phyloP scores from a whole-genome alignment of 2,888 invertebrate genomes.

The Coenonympha glycerion region DNA sequence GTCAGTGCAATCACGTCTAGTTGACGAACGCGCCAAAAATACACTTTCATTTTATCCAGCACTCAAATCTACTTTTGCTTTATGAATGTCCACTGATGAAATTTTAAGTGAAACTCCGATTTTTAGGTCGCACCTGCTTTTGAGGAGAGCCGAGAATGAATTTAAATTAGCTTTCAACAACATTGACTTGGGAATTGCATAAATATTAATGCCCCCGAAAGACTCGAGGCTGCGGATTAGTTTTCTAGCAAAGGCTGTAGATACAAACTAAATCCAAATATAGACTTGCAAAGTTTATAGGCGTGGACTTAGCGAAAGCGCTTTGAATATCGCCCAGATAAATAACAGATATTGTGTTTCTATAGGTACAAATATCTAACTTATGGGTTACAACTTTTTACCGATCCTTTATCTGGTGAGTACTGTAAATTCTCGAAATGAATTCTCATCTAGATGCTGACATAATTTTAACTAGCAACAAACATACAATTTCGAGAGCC shows the following conservation, averaged over 20 bases:
- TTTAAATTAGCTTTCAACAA: slow-evolving; percentile 66
- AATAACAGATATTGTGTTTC: background rate
- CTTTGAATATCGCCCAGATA: background rate
- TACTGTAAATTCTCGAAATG: too few relatives aligned
- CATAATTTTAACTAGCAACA: too few relatives aligned
- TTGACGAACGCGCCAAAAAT: slow-evolving; percentile 13
- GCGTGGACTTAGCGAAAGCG: background rate
- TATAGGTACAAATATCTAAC: too few relatives aligned
- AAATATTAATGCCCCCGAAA: slow-evolving; percentile 62
- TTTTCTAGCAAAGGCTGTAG: slow-evolving; percentile 11
- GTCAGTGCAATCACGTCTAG: slow-evolving; percentile 20
- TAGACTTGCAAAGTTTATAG: background rate
- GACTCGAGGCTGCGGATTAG: slow-evolving; percentile 58
- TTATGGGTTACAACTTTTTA: too few relatives aligned
- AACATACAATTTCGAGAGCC: too few relatives aligned
- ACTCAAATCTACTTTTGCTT: slow-evolving; percentile 31
- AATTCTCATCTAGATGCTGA: too few relatives aligned
- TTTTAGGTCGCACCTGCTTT: slow-evolving; percentile 53
- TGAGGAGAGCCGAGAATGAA: slow-evolving; percentile 61
- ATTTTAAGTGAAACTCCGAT: slow-evolving; percentile 55
- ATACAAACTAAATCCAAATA: background rate
- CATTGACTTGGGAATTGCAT: slow-evolving; percentile 61
- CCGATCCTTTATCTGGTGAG: too few relatives aligned
- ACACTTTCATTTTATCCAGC: slow-evolving; percentile 17
- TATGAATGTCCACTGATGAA: slow-evolving; percentile 40